Evolutionary conservation across 1,140 invertebrate genomes (phyloP), one percentile per base, ranked within the genome.

Genomic region (Schmidtea mediterranea): DNA sequence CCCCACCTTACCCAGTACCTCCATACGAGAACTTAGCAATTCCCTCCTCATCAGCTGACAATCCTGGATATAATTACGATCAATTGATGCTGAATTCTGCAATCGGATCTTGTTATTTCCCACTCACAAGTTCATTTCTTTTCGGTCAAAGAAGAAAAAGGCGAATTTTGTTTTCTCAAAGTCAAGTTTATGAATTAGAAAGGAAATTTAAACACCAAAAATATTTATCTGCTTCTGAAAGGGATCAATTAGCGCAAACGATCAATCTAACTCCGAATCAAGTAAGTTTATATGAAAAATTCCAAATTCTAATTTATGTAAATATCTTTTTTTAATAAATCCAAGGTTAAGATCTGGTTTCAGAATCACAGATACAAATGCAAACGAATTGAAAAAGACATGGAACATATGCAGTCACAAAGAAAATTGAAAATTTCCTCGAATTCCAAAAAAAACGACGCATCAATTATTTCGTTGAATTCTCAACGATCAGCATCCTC

Each of bases 341-440:
- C 59, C 8, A 63, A 95, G 80, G 87, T 97, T 39, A 97, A 95
- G 76, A 95, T 94, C 58, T 95, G 87, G 87, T 95, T 94, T 57
- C 73, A 75, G 58, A 76, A 76, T 57, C 74, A 76, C 56, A 68
- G 74, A 8, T 76, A 76, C 59, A 76, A 76, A 58, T 71, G 69
- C 52, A 76, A 76, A 58, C 60, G 74, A 43, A 69, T 72, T 52
- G 63, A 68, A 1, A 74, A 75, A 54, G 64, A 66, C 40, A 63
- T 62, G 49, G 60, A 48, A 21, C 18, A 16, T 24, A 32, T 32
- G 26, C 26, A 32, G 26, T 32, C 26, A 6, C 26, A 32, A 32
- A 3, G 26, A 10, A 32, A 32, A 32, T 32, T 32, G 26, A 32
- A 32, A 32, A 32, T 32, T 32, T 32, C 26, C 5, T 6, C 26